Evolutionary conservation across 2,113 vertebrate species (phyloP).

Genomic region (Arenaria interpres): DNA sequence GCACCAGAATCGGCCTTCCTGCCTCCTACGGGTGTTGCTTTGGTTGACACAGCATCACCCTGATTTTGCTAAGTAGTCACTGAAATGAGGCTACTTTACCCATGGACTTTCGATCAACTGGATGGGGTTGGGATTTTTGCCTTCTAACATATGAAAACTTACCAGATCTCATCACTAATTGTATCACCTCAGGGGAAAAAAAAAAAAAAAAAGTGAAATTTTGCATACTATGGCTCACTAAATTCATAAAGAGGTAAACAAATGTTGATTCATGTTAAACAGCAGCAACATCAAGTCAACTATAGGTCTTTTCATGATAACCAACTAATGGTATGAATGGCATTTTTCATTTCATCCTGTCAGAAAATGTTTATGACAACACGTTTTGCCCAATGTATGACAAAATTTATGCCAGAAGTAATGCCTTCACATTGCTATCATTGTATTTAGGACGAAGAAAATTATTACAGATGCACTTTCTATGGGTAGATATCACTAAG

Average conservation of each 20-base stretch:
- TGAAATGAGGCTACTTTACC: not conserved
- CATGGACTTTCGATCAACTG: not conserved
- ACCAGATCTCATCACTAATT: not conserved
- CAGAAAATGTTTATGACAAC: not conserved
- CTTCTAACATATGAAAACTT: not conserved
- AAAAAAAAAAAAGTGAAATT: not conserved
- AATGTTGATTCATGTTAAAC: not conserved
- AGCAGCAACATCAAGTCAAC: not conserved
- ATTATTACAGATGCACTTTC: not conserved
- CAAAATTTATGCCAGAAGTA: not conserved
- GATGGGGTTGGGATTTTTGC: fast-evolving
- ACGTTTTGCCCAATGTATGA: not conserved
- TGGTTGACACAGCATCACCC: not conserved
- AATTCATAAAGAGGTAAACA: not conserved
- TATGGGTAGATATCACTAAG: not conserved
- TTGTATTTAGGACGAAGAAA: not conserved
- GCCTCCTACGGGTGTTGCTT: fast-evolving
- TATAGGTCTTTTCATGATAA: not conserved
- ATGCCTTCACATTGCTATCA: not conserved
- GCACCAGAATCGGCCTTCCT: not conserved
- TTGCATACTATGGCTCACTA: not conserved
- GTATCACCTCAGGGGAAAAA: not conserved
- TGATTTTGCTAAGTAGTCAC: not conserved
- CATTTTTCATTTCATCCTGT: not conserved
- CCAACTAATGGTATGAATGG: not conserved